Conservation (phyloP, 1,140 invertebrate genomes). For the Drosophila santomea region DNA sequence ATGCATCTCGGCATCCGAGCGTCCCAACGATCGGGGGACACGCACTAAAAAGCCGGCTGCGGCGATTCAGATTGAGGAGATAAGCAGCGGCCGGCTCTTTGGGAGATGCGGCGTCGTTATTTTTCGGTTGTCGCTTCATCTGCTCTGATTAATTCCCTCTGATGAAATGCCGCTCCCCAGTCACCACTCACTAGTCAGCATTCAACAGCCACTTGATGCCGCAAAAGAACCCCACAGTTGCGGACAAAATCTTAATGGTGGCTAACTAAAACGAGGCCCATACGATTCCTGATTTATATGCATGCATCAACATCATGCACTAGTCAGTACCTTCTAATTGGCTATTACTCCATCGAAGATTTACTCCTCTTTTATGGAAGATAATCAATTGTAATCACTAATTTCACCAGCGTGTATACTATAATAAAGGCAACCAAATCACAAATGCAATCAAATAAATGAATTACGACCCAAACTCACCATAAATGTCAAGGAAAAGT, state of each 20-base stretch:
- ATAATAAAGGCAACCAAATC: background rate
- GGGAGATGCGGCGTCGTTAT: constrained; percentile 76
- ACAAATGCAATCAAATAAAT: too few species aligned
- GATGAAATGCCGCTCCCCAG: constrained; percentile 71
- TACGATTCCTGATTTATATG: too few species aligned
- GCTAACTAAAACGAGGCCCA: too few species aligned
- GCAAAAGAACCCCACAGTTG: constrained; percentile 1
- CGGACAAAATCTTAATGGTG: background rate
- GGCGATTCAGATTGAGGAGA: constrained; percentile 67
- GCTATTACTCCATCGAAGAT: too few species aligned
- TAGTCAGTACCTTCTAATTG: too few species aligned
- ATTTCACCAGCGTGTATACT: too few species aligned
- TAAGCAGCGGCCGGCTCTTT: constrained; percentile 57
- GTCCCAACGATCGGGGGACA: constrained; percentile 31
- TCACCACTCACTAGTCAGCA: constrained; percentile 1
- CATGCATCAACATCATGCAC: too few species aligned
- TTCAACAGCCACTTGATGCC: constrained; percentile 13
- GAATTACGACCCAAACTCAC: too few species aligned
- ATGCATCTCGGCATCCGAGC: constrained; percentile 12
- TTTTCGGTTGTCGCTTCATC: constrained; percentile 77
- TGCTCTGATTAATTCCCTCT: constrained; percentile 79
- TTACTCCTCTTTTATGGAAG: too few species aligned
- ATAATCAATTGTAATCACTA: too few species aligned
- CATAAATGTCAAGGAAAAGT: too few species aligned
- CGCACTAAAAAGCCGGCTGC: constrained; percentile 52